phyloP scores from a whole-genome alignment of 2,113 vertebrate genomes.

The Myodes glareolus region DNA sequence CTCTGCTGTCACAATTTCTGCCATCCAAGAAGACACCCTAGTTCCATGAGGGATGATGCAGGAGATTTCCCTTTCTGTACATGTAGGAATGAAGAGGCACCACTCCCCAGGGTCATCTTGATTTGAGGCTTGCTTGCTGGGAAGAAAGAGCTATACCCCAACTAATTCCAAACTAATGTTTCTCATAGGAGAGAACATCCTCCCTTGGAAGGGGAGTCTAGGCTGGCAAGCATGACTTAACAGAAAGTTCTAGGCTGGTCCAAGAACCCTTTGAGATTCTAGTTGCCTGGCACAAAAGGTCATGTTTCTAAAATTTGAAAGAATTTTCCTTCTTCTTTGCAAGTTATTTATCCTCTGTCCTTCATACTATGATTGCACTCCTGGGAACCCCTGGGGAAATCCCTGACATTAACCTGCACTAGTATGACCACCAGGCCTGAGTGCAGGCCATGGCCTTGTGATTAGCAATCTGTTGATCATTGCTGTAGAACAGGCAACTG shows the following conservation, averaged over 20 bases:
- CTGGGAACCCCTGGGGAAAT: not conserved
- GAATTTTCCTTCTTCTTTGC: not conserved
- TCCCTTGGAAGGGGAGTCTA: not conserved
- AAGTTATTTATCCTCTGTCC: not conserved
- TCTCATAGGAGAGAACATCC: not conserved
- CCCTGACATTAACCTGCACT: not conserved
- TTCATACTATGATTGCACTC: not conserved
- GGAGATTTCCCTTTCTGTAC: not conserved
- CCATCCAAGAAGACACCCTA: not conserved
- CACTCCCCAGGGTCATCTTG: not conserved
- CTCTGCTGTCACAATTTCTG: not conserved
- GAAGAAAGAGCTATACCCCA: not conserved
- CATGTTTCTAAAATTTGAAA: not conserved
- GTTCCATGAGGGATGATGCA: not conserved
- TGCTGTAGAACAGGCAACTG: accelerated
- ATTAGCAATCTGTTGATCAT: not conserved
- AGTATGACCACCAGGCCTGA: not conserved
- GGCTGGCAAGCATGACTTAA: not conserved
- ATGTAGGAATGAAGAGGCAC: not conserved
- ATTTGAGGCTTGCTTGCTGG: not conserved
- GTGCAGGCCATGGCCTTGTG: not conserved
- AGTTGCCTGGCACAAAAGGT: not conserved
- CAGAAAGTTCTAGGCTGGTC: not conserved
- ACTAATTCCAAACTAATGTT: not conserved
- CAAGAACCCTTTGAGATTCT: not conserved